These are phyloP conservation scores for Oreortyx pictus DNA, from an alignment of 2,797 vertebrate genomes.

Conservation along the genomic window DNA sequence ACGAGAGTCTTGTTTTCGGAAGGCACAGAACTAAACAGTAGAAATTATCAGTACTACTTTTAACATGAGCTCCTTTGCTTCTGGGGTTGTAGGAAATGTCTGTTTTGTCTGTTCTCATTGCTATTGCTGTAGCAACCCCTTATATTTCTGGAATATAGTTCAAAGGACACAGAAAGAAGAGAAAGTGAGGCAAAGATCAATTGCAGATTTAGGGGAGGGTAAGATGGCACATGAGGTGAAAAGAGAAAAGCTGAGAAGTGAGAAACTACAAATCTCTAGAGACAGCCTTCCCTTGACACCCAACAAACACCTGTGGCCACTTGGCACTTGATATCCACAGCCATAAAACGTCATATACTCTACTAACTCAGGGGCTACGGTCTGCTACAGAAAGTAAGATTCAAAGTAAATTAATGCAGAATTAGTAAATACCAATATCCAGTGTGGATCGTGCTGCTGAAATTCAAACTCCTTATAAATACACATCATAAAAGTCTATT, in stretches of 20 bases:
- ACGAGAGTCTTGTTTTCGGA: neutral
- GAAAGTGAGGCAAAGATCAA: neutral
- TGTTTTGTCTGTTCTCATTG: neutral
- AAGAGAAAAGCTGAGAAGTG: neutral
- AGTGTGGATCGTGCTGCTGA: neutral
- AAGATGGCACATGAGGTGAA: accelerated
- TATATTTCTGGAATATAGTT: neutral
- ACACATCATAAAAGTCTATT: neutral
- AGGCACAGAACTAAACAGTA: neutral
- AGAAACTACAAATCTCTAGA: neutral
- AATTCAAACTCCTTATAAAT: neutral
- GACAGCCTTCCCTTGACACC: neutral
- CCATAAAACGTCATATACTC: neutral
- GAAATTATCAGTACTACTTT: neutral
- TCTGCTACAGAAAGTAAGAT: neutral
- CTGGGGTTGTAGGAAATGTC: neutral
- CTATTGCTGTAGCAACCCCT: neutral
- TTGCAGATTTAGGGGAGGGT: neutral
- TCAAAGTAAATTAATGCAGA: neutral
- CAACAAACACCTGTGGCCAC: neutral
- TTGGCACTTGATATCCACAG: neutral
- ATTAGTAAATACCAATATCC: neutral
- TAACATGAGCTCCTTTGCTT: neutral
- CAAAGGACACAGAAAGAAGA: neutral
- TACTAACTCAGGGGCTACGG: accelerated